Evolutionary conservation across 2,113 vertebrate genomes (phyloP).

Genomic region (Mus musculus): DNA sequence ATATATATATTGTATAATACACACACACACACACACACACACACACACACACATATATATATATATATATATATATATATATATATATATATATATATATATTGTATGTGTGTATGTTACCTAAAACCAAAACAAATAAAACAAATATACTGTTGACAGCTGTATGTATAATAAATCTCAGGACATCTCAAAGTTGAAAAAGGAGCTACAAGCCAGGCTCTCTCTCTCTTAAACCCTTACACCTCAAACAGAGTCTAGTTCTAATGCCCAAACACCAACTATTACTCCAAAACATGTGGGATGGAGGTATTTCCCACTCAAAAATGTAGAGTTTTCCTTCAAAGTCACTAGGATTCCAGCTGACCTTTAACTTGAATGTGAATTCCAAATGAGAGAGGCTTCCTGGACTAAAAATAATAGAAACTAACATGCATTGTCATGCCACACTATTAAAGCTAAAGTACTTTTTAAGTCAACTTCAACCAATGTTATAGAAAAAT

Average conservation of each 20-base stretch:
- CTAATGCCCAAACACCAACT: not conserved
- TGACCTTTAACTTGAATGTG: not conserved
- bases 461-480: constrained; percentile 25
- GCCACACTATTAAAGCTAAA: not conserved
- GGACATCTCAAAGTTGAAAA: not conserved
- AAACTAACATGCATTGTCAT: not conserved
- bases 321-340: not conserved
- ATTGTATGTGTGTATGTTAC: not conserved
- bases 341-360: constrained; percentile 3
- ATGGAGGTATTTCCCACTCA: not conserved
- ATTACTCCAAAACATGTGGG: not conserved
- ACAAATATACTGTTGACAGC: not conserved
- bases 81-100: no score
- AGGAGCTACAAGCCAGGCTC: not conserved
- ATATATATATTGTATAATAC: no score
- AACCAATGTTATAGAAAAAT: not conserved
- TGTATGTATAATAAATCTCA: not conserved
- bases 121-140: not conserved
- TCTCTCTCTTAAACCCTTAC: not conserved
- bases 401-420: constrained; percentile 21
- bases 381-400: not conserved
- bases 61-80: no score
- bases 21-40: no score
- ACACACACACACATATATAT: no score
- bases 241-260: not conserved